Evolutionary conservation across 2,888 invertebrate genomes (phyloP), one percentile per base, ranked within the genome.

Genomic region (Phragmatobia fuliginosa): DNA sequence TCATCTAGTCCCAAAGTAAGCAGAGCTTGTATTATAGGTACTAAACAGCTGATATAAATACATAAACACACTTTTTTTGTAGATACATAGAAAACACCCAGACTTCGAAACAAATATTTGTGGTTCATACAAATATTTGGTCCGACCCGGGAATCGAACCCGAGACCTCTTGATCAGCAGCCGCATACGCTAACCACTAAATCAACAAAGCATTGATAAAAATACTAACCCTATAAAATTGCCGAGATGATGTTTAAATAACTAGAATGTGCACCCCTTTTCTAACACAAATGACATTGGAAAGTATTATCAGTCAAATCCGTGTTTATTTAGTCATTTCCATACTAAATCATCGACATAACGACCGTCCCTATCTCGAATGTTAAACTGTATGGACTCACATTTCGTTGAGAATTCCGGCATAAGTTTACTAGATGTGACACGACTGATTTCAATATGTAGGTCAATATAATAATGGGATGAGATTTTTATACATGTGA

Each of bases 261-360:
- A 67, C 64, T 66, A 41, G 60, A 41, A 59, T 74, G 72, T 65
- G 28, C 25, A 74, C 74, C 63, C 70, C 25, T 67, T 69, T 14
- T 58, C 65, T 64, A 68, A 60, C 58, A 62, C 62, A 62, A 74
- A 74, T 67, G 69, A 78, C 66, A 77, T 76, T 81, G 36, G 81
- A 75, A 79, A 78, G 76, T 74, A 73, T 71, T 83, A 83, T 87
- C 85, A 81, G 81, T 79, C 83, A 86, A 83, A 88, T 87, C 86
- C 86, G 78, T 88, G 85, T 90, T 90, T 90, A 88, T 88, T 90
- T 87, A 89, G 88, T 85, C 75, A 87, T 88, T 89, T 87, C 80
- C 85, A 84, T 83, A 82, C 85, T 85, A 88, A 87, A 90, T 89
- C 88, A 87, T 87, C 83, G 83, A 81, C 82, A 78, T 86, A 85